Conservation (phyloP, 2,797 vertebrate genomes). For the Cryptoprocta ferox region DNA sequence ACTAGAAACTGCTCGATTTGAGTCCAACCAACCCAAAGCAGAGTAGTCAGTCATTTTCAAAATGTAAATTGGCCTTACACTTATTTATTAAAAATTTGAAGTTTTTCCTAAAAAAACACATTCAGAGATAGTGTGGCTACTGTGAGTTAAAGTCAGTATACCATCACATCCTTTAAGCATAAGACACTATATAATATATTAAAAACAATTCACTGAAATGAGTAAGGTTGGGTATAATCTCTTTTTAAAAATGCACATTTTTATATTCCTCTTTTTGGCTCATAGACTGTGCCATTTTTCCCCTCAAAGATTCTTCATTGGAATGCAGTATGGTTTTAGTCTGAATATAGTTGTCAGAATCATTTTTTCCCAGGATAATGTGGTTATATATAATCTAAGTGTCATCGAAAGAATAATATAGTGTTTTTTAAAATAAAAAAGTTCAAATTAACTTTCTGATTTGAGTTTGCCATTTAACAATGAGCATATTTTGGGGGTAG, state of each 20-base stretch:
- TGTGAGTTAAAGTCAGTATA: conserved; percentile 59
- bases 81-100: conserved; percentile 67
- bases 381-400: background rate
- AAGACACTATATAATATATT: background rate
- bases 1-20: conserved; percentile 42
- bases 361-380: background rate
- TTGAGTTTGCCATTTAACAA: background rate
- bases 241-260: background rate
- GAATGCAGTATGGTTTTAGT: background rate
- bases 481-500: background rate
- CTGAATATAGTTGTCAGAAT: background rate
- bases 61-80: conserved; percentile 68
- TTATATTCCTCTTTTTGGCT: background rate
- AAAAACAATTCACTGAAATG: conserved; percentile 8
- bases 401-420: background rate
- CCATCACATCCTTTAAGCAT: background rate
- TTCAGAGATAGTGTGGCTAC: background rate
- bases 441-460: conserved; percentile 15
- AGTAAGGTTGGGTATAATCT: background rate
- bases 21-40: background rate
- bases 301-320: background rate
- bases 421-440: background rate
- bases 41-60: conserved; percentile 58
- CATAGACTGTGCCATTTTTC: background rate
- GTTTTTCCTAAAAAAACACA: conserved; percentile 68